phyloP scores from a whole-genome alignment of 2,113 vertebrate species.

The Eclectus roratus region DNA sequence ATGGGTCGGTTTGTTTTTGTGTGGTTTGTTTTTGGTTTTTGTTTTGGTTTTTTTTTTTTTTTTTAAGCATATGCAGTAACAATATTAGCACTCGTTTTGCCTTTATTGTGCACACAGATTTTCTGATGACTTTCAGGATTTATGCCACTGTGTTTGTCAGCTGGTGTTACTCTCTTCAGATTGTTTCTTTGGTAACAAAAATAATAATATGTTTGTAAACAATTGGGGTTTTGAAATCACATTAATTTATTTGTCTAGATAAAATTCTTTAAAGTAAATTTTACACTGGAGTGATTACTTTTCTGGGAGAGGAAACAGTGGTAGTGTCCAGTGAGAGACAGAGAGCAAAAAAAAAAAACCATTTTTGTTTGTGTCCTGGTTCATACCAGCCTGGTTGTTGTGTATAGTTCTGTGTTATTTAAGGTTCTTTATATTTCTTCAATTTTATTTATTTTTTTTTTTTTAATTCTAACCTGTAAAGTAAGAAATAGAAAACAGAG shows the following conservation, averaged over 20 bases:
- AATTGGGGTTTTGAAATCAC: background rate
- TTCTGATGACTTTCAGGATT: background rate
- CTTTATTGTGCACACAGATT: background rate
- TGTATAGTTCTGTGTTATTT: background rate
- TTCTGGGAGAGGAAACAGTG: background rate
- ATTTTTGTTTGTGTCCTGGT: background rate
- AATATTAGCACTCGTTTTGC: background rate
- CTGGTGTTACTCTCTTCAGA: background rate
- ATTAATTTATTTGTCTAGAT: background rate
- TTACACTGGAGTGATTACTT: background rate
- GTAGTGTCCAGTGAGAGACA: background rate
- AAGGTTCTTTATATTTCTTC: background rate
- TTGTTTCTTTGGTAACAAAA: background rate
- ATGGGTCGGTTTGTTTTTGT: background rate
- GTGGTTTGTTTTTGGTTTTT: background rate
- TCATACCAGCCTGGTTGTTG: background rate
- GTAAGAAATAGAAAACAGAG: background rate
- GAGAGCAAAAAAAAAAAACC: background rate
- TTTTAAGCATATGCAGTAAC: background rate
- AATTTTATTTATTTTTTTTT: background rate
- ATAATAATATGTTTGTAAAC: background rate
- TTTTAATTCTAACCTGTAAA: background rate
- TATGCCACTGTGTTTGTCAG: background rate
- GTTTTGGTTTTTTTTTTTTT: background rate
- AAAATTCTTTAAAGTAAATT: background rate